Evolutionary conservation across 2,797 vertebrate genomes (phyloP).

Genomic region (Bufotes viridis): DNA sequence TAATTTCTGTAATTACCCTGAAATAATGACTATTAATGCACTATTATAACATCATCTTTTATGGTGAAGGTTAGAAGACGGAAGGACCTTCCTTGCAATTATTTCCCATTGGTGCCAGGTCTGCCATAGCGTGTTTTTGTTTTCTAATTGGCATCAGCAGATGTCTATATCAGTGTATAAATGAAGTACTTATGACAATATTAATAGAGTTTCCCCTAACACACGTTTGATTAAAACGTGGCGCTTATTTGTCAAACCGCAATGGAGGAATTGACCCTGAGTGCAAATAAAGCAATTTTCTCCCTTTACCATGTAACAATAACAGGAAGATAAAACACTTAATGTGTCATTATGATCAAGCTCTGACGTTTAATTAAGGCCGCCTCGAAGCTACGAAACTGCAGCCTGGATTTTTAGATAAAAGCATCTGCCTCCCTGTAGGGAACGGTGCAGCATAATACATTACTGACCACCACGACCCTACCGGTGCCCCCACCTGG

Average conservation of each 20-base stretch:
- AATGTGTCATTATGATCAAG: constrained; percentile 34
- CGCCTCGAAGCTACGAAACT: neutral
- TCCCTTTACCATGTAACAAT: constrained; percentile 17
- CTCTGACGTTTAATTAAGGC: constrained; percentile 37
- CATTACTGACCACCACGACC: neutral
- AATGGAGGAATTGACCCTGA: constrained; percentile 19
- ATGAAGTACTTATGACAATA: constrained; percentile 65
- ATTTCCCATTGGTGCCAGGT: neutral
- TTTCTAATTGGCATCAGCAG: neutral
- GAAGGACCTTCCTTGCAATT: neutral
- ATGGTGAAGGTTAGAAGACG: neutral
- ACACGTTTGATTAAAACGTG: constrained; percentile 64
- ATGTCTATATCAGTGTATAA: neutral
- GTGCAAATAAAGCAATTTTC: constrained; percentile 34
- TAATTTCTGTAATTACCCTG: neutral
- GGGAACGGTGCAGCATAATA: neutral
- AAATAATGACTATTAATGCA: neutral
- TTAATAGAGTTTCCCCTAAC: constrained; percentile 23
- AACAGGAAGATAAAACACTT: constrained; percentile 30
- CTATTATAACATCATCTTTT: neutral
- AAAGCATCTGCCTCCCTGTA: constrained; percentile 13
- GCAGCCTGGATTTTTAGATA: constrained; percentile 8
- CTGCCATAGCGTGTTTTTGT: neutral
- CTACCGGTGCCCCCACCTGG: neutral
- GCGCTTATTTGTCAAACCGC: constrained; percentile 36